Conservation (phyloP, 2,113 vertebrate species). For the Corythoichthys intestinalis region DNA sequence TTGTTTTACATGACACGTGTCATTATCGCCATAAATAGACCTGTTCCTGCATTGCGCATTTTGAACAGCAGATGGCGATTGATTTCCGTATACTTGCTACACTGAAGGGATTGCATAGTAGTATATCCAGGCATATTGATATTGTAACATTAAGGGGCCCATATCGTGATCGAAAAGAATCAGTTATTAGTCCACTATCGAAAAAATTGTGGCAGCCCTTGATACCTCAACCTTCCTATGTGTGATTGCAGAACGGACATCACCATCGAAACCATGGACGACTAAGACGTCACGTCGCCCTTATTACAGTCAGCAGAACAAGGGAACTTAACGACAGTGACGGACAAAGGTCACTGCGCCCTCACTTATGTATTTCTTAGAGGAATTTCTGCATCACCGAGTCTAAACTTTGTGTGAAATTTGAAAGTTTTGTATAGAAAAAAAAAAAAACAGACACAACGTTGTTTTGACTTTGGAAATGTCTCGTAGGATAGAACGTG, state of each 20-base stretch:
- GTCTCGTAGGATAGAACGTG: conserved; percentile 6
- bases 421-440: conserved; percentile 4
- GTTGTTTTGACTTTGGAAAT: conserved; percentile 2
- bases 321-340: conserved; percentile 26
- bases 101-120: too few relatives aligned
- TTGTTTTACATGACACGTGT: too few relatives aligned
- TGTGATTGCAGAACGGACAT: conserved; percentile 52
- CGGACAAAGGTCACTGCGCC: conserved; percentile 2
- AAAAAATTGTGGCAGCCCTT: neutral
- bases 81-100: too few relatives aligned
- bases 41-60: too few relatives aligned
- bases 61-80: too few relatives aligned
- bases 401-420: neutral
- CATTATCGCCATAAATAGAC: too few relatives aligned
- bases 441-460: conserved; percentile 16
- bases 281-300: conserved; percentile 9
- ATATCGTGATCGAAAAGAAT: neutral
- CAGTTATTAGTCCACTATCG: too few relatives aligned
- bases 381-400: conserved; percentile 8
- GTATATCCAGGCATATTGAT: too few relatives aligned
- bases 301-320: conserved; percentile 29
- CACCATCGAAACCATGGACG: conserved; percentile 33
- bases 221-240: conserved; percentile 6
- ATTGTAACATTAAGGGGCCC: too few relatives aligned
- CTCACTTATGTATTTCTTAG: conserved; percentile 3